Conservation (phyloP, 2,797 vertebrate species). For the Gobio occitaniae region DNA sequence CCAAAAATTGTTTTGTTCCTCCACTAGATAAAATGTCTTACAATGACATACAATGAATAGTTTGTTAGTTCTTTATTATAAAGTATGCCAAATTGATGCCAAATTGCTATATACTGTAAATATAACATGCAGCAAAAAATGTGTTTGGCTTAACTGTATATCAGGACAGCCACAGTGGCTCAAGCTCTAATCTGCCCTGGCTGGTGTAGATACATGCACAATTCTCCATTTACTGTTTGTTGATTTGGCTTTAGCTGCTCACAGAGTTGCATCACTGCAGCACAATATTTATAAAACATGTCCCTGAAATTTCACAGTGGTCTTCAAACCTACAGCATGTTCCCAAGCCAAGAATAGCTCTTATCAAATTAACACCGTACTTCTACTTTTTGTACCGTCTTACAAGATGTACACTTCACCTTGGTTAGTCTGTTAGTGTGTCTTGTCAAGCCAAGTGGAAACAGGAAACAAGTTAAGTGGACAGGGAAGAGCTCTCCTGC, state of each 20-base stretch:
- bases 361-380: conserved; percentile 30
- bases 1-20: not conserved
- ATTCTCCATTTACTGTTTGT: conserved; percentile 13
- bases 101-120: not conserved
- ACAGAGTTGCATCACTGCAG: not conserved
- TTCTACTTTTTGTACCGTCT: not conserved
- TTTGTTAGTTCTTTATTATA: not conserved
- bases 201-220: conserved; percentile 7
- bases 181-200: conserved; percentile 12
- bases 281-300: not conserved
- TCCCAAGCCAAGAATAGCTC: not conserved
- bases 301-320: not conserved
- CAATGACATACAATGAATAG: not conserved
- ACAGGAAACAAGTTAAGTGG: conserved; percentile 27
- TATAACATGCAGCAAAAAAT: not conserved
- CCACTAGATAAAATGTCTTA: not conserved
- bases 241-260: conserved; percentile 10
- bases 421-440: not conserved
- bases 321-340: not conserved
- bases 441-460: conserved; percentile 28
- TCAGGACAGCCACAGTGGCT: not conserved
- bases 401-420: conserved; percentile 19
- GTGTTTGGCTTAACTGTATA: conserved; percentile 1
- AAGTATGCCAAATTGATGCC: not conserved
- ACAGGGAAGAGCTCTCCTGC: conserved; percentile 2